Evolutionary conservation across 2,888 invertebrate species (phyloP), one percentile per base, ranked within the genome.

Genomic region (Agelastica alni): DNA sequence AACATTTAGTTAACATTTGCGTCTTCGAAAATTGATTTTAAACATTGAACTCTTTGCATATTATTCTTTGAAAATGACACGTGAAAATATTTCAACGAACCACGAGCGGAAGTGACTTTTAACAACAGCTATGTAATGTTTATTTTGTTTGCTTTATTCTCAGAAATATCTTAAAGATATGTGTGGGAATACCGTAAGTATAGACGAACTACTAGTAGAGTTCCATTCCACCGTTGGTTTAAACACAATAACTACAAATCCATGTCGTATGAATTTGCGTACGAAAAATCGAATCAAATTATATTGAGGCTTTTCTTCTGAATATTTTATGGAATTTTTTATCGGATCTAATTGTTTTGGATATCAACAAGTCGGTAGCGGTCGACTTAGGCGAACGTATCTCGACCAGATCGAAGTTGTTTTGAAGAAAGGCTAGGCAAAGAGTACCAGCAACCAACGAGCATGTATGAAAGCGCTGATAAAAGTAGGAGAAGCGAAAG

Each of bases 161-260:
- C 47, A 64, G 64, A 65, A 67, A 59, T 37, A 44, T 49, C 43
- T 37, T 30, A 54, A 49, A 49, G 58, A 59, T 62, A 58, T 63
- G 65, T 67, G 66, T 67, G 65, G 65, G 65, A 67, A 67, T 67
- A 66, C 65, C 67, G 51, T 56, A 51, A 42, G 61, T 31, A 41
- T 41, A 41, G 31, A 61, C 56, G 39, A 53, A 30, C 46, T 56
- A 52, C 53, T 53, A 14, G 36, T 3, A 13, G n/a, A n/a, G 16
- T 9, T 12, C 42, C n/a, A 12, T 58, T 26, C 36, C 54, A 52
- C 54, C 58, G 41, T 5, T 39, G 42, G 49, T 54, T 9, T 5
- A 2, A 1, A 22, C 9, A 22, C 5, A 22, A 22, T 7, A 22
- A n/a, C n/a, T n/a, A n/a, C n/a, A n/a, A n/a, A n/a, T n/a, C n/a